Evolutionary conservation across 2,797 vertebrate species (phyloP), one percentile per base, ranked within the genome.

Genomic region (Takifugu rubripes): DNA sequence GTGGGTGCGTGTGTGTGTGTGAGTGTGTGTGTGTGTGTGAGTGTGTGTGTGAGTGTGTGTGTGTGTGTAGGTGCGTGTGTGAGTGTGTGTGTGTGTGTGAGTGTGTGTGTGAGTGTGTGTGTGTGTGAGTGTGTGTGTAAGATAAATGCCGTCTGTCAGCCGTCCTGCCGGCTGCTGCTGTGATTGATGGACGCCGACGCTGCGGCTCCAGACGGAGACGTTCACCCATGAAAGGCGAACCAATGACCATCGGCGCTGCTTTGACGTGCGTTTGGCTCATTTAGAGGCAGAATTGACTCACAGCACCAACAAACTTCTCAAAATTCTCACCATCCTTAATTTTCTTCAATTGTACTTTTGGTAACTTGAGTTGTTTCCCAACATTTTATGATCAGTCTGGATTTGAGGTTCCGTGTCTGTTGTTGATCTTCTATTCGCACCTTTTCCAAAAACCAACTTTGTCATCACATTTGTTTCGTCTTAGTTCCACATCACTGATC

Each of bases 201-300:
- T 21, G 21, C 21, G 21, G 21, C 21, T 21, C 21, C 68, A 54
- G 61, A 72, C 61, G 56, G 72, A 77, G 82, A 68, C 69, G 45
- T 49, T 87, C 85, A 82, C 74, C 85, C 87, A 29, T 89, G 84
- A 89, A 88, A 89, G 84, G 82, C 82, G 69, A 16, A 78, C 78
- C 71, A 60, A 80, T 78, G 72, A 82, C 65, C 64, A 78, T 42
- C 61, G 49, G n/a, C 21, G 21, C 21, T 1, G 21, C 21, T 21
- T 21, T 21, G 21, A 21, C 21, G 26, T 40, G 21, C 40, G 68
- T 75, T 58, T 47, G 29, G 64, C 31, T 21, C 16, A 40, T 5
- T 27, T 40, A 21, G 21, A 21, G 21, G 21, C 21, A 21, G 21
- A 21, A 21, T 21, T 21, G 21, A 21, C 21, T 21, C 21, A 21